These are phyloP conservation scores for Lordiphosa clarofinis DNA, from an alignment of 1,140 invertebrate species.

Conservation along the genomic window DNA sequence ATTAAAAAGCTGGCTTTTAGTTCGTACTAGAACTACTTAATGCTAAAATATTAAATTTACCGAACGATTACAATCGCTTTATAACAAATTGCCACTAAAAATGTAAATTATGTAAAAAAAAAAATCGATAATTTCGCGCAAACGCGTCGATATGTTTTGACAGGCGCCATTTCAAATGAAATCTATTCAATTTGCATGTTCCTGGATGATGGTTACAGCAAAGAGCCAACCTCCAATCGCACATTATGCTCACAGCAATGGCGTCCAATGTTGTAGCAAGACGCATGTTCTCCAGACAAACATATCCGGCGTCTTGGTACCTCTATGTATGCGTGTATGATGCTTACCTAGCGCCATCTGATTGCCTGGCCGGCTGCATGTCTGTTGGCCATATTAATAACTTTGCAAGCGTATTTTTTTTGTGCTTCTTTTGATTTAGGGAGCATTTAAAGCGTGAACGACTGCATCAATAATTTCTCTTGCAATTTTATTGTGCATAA, in stretches of 20 bases:
- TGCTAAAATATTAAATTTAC: too few species aligned
- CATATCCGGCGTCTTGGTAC: conserved; percentile 65
- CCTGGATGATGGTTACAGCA: too few species aligned
- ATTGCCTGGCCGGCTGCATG: conserved; percentile 55
- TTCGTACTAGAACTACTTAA: too few species aligned
- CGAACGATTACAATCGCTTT: too few species aligned
- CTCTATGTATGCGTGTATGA: conserved; percentile 27
- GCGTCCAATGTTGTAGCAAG: neutral
- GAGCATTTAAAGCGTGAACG: conserved; percentile 80
- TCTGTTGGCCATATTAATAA: conserved; percentile 69
- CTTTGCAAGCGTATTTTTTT: conserved; percentile 37
- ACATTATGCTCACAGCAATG: neutral
- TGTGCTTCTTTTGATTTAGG: conserved; percentile 73
- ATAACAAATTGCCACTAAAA: too few species aligned
- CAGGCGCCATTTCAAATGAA: conserved; percentile 13
- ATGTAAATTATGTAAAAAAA: too few species aligned
- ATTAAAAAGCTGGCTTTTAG: too few species aligned
- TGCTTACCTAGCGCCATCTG: conserved; percentile 41
- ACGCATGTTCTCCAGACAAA: conserved; percentile 64
- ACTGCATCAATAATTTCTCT: conserved; percentile 79
- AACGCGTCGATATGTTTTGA: conserved; percentile 13
- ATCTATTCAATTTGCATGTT: conserved; percentile 2
- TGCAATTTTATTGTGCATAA: conserved; percentile 80
- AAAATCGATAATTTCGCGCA: conserved; percentile 5
- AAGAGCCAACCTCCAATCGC: neutral